phyloP scores from a whole-genome alignment of 2,888 invertebrate genomes.

The Notocelia uddmanniana region DNA sequence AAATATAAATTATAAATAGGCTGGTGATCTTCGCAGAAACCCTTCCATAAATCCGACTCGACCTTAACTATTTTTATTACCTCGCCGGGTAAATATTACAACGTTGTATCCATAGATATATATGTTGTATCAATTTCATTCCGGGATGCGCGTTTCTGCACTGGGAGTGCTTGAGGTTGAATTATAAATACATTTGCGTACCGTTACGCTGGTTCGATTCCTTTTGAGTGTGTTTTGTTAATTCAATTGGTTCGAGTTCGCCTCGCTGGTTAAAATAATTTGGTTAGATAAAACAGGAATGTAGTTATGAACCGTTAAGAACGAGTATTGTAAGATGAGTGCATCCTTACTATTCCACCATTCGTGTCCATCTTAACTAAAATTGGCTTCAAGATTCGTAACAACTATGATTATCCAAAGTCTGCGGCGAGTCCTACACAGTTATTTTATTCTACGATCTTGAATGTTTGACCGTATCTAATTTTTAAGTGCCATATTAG shows the following conservation, averaged over 20 bases:
- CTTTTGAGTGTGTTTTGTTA: slow-evolving; percentile 47
- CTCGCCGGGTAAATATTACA: slow-evolving; percentile 11
- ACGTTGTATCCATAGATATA: slow-evolving; percentile 29
- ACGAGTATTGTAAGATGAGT: background rate
- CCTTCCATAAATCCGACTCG: background rate
- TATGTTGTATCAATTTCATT: slow-evolving; percentile 36
- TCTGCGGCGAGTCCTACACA: background rate
- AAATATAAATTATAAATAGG: no score
- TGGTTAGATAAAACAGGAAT: slow-evolving; percentile 1
- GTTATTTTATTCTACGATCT: no score
- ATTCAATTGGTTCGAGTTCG: slow-evolving; percentile 14
- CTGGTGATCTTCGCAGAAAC: no score
- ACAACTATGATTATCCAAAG: background rate
- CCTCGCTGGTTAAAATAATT: slow-evolving; percentile 5
- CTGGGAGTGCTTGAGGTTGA: slow-evolving; percentile 51
- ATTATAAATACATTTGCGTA: slow-evolving; percentile 66
- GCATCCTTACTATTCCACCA: no score
- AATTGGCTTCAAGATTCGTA: background rate
- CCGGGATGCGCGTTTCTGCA: slow-evolving; percentile 15
- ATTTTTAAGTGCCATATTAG: no score
- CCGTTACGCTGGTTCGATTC: slow-evolving; percentile 52
- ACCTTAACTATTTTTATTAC: slow-evolving; percentile 26
- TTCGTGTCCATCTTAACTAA: background rate
- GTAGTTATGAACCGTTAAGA: slow-evolving; percentile 17
- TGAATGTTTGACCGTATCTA: no score